phyloP scores from a whole-genome alignment of 1,140 invertebrate species.

The Bombus consobrinus region DNA sequence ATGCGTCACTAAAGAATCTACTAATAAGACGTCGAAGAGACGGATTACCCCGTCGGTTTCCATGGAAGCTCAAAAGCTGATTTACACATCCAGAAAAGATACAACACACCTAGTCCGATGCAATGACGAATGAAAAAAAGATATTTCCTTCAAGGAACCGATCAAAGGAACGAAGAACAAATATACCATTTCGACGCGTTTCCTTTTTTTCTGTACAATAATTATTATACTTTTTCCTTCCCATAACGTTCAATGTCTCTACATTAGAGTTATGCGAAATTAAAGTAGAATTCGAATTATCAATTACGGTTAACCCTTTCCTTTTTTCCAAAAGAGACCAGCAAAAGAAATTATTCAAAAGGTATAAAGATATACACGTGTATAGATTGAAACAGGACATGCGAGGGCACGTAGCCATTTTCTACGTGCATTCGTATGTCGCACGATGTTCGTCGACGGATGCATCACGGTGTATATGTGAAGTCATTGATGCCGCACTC shows the following conservation, averaged over 20 bases:
- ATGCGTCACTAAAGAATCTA: background rate
- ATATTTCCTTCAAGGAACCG: background rate
- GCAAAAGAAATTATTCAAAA: constrained; percentile 29
- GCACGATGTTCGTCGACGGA: constrained; percentile 40
- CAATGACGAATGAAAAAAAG: background rate
- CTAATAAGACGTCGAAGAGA: background rate
- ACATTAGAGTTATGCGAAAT: background rate
- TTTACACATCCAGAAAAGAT: background rate
- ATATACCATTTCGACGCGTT: background rate
- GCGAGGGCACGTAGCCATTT: background rate
- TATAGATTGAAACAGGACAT: constrained; percentile 13
- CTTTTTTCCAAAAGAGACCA: background rate
- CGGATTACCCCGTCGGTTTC: background rate
- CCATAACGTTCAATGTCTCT: background rate
- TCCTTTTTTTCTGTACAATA: no score
- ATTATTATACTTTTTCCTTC: background rate
- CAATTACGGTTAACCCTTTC: background rate
- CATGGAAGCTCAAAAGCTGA: constrained; percentile 23
- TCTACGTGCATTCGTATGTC: constrained; percentile 10
- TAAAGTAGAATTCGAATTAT: constrained; percentile 1
- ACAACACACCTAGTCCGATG: background rate
- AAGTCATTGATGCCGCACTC: background rate
- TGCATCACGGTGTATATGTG: constrained; percentile 24
- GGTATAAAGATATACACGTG: constrained; percentile 34
- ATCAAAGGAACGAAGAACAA: background rate